These are phyloP conservation scores for Mionectes olivaceus DNA, from an alignment of 2,797 vertebrate genomes.

Conservation along the genomic window DNA sequence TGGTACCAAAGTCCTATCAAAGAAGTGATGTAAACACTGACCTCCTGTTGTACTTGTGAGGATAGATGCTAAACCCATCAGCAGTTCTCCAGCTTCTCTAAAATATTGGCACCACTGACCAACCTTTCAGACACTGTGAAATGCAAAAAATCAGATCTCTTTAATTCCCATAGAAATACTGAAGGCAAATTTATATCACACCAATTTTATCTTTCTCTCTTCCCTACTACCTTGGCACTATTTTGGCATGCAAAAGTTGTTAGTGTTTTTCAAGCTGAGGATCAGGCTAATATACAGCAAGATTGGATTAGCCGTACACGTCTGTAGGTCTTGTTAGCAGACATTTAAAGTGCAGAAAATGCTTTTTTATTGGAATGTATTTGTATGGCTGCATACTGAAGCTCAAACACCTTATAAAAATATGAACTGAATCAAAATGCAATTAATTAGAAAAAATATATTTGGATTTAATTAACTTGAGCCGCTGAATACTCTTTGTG, in stretches of 20 bases:
- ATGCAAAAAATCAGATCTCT: neutral
- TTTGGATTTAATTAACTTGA: constrained; percentile 50
- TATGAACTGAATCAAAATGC: constrained; percentile 7
- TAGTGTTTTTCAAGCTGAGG: neutral
- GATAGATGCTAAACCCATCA: neutral
- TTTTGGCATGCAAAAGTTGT: neutral
- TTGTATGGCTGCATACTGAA: neutral
- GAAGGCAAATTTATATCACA: neutral
- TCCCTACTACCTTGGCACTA: neutral
- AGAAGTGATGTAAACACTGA: neutral
- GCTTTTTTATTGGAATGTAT: neutral
- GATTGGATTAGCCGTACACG: neutral
- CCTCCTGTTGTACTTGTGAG: neutral
- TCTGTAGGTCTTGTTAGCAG: neutral
- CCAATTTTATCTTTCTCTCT: neutral
- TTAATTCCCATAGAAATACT: neutral
- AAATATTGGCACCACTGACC: neutral
- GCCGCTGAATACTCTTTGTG: constrained; percentile 18
- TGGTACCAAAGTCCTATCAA: neutral
- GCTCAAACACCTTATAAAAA: constrained; percentile 30
- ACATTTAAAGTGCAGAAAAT: constrained; percentile 1
- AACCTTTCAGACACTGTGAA: neutral
- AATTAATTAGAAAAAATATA: constrained; percentile 50
- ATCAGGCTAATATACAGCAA: neutral
- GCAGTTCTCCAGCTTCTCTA: neutral